A percentile compares a stretch with the other conserved stretches of the same genome.
Conservation (phyloP, 2,888 invertebrate genomes). For the Hydroisotoma schaefferi region DNA sequence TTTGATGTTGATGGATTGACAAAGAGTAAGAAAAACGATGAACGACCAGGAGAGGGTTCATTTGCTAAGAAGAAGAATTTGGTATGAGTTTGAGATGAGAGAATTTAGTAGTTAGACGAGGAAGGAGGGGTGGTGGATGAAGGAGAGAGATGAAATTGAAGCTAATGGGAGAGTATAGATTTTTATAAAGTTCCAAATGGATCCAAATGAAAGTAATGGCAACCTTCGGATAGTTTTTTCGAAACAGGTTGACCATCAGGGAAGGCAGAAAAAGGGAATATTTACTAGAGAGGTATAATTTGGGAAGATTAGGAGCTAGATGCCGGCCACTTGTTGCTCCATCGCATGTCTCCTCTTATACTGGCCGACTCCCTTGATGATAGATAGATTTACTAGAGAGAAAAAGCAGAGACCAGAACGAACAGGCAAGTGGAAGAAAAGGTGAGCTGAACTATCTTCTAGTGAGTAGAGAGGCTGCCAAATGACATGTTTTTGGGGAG, state of each 20-base stretch:
- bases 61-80: too few species aligned
- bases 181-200: conserved; percentile 16
- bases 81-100: too few species aligned
- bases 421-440: conserved; percentile 10
- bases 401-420: too few species aligned
- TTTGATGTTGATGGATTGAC: too few species aligned
- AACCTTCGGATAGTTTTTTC: conserved; percentile 8
- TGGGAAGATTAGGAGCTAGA: conserved; percentile 14
- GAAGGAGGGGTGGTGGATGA: not conserved
- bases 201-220: conserved; percentile 16
- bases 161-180: conserved; percentile 3
- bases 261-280: conserved; percentile 13
- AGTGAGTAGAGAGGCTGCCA: conserved; percentile 9
- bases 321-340: conserved; percentile 8
- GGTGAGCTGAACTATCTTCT: not conserved
- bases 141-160: not conserved
- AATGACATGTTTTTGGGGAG: conserved; percentile 20
- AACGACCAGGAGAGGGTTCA: too few species aligned
- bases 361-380: conserved; percentile 11
- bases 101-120: too few species aligned
- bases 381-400: conserved; percentile 22
- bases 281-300: conserved; percentile 15
- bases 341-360: conserved; percentile 11
- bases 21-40: too few species aligned
- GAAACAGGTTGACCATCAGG: conserved; percentile 20